Conservation (phyloP, 2,888 invertebrate species). For the Hyalella azteca region DNA sequence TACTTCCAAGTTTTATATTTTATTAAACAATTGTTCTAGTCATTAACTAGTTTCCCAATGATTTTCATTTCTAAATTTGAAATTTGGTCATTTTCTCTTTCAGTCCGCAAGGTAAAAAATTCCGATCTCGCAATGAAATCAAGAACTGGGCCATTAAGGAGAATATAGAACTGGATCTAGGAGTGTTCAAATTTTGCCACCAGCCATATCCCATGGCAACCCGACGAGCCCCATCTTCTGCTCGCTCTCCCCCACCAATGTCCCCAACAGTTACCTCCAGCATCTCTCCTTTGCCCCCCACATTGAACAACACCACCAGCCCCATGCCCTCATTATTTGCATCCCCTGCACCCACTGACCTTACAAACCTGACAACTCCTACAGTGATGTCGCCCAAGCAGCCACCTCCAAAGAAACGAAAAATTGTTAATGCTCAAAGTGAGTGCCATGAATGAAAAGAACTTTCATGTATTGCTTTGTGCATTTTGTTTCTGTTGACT, state of each 20-base stretch:
- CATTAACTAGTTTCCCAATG: not conserved
- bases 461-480: no score
- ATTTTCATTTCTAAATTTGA: not conserved
- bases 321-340: no score
- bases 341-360: no score
- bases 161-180: slow-evolving; percentile 40
- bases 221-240: not conserved
- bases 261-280: not conserved
- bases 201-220: slow-evolving; percentile 17
- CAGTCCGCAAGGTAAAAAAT: slow-evolving; percentile 57
- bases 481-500: no score
- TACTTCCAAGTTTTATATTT: no score
- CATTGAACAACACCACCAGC: no score
- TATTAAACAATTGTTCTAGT: no score
- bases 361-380: no score
- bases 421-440: not conserved
- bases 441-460: no score
- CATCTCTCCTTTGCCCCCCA: not conserved
- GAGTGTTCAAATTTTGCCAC: slow-evolving; percentile 42
- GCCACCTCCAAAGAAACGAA: not conserved
- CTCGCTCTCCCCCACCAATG: not conserved
- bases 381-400: not conserved
- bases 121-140: slow-evolving; percentile 52
- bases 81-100: not conserved
- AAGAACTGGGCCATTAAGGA: slow-evolving; percentile 43